Evolutionary conservation across 2,888 invertebrate genomes (phyloP), one percentile per base, ranked within the genome.

Genomic region (Augochlorella aurata): DNA sequence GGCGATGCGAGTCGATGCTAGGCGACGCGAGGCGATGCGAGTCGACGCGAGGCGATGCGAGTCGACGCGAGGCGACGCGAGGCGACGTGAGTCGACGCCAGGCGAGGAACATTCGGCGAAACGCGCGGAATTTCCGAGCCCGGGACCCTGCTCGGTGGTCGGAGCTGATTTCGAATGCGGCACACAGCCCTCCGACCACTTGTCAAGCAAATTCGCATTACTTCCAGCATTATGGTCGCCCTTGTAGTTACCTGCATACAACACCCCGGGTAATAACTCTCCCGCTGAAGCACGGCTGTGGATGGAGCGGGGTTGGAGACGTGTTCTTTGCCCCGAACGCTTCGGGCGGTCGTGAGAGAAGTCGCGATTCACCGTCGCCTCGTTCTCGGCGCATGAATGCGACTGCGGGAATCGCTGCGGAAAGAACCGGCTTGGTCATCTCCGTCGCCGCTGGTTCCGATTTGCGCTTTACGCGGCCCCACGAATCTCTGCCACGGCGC

Each of bases 161-260:
- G 71, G 61, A 84, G 80, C 87, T 87, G 81, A 86, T 90, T 89
- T 86, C 84, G 85, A 87, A 91, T 90, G 88, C 90, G 81, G 73
- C 83, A 69, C 89, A 87, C 89, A 88, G 88, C 84, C 87, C 82
- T 69, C 82, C 87, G 88, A 90, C 90, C 91, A 92, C 92, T 92
- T 92, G 91, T 91, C 92, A 92, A 90, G 90, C 90, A 90, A 91
- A 91, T 91, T 90, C 89, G 86, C 88, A 89, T 92, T 90, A 90
- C 89, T 90, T 88, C 86, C 83, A 85, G 87, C 85, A 90, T 89
- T 90, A 89, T 88, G 83, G 84, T 78, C 85, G 82, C 84, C 85
- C 88, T 89, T 85, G 85, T 83, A 88, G 83, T 49, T 86, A 82
- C 79, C 75, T 76, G 82, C 81, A 79, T 84, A 85, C 85, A 88